These are phyloP conservation scores for Cossypha polioptera DNA, from an alignment of 2,797 vertebrate genomes.

Conservation along the genomic window DNA sequence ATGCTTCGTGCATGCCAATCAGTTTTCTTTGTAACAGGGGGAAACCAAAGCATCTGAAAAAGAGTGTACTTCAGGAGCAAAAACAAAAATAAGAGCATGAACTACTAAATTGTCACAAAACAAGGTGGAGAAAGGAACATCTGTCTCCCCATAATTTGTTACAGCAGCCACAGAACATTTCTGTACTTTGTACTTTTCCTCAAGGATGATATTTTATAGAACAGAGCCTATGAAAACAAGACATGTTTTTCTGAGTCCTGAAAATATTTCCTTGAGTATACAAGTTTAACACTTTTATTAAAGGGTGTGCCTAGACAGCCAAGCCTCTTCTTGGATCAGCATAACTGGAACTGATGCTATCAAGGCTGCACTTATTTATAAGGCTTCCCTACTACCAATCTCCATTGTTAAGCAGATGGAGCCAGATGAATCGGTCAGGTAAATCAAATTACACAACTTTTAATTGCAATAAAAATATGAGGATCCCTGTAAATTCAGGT, in stretches of 20 bases:
- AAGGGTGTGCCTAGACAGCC: background rate
- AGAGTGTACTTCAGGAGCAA: background rate
- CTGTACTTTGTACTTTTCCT: background rate
- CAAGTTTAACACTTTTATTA: background rate
- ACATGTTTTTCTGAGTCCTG: background rate
- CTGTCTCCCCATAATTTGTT: background rate
- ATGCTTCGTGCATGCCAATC: background rate
- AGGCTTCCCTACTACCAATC: background rate
- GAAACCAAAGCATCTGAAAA: background rate
- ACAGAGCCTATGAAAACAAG: background rate
- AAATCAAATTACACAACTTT: background rate
- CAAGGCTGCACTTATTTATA: background rate
- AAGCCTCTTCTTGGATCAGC: background rate
- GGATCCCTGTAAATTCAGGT: background rate
- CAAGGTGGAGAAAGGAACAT: background rate
- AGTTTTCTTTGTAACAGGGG: background rate
- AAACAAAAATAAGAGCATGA: background rate
- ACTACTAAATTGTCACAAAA: background rate
- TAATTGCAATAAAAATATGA: background rate
- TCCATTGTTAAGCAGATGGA: background rate
- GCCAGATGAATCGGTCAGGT: background rate
- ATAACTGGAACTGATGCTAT: background rate
- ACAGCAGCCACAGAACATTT: background rate
- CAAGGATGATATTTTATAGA: background rate
- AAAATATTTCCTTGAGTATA: background rate